Evolutionary conservation across 2,888 invertebrate species (phyloP), one percentile per base, ranked within the genome.

Genomic region (Calliphora vomitoria): DNA sequence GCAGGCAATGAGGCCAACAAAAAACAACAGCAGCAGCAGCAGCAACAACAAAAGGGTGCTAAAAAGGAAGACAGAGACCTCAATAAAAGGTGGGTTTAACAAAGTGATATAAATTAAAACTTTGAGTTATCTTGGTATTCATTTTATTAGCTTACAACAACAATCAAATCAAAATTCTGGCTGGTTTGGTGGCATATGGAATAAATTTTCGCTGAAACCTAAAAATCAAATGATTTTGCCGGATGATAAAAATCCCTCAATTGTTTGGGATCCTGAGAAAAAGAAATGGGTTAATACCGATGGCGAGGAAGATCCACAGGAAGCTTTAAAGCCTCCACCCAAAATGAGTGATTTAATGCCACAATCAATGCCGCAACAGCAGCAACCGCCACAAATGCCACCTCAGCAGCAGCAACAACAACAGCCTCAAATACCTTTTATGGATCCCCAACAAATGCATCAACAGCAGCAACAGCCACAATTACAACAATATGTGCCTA

Each of bases 211-310:
- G 25, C 95, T 97, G 78, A 96, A 97, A 90, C 96, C 97, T 64
- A 98, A 97, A 94, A 98, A 98, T 95, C 98, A 98, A 95, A 98
- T 98, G 98, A 98, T 97, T 92, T 95, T 99, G 90, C 98, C 99
- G 0, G 98, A 98, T 94, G 98, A 99, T 94, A 98, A 97, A 93
- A 97, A 98, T 94, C 98, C 98, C 88, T 95, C 97, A 88, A 98
- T 98, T 95, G 97, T 98, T 78, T 99, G 98, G 98, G 98, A 98
- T 94, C 95, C 96, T 82, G 96, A 96, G n/a, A 95, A 95, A 91
- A 97, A 98, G 92, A 95, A 96, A 90, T 99, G 98, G 98, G 95
- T 96, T 72, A 97, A 98, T 94, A 95, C 96, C 62, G 97, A 97
- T 92, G 96, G 95, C 41, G 96, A 96, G 88, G 89, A 86, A 64